phyloP scores from a whole-genome alignment of 2,113 vertebrate genomes.

The Vombatus ursinus region DNA sequence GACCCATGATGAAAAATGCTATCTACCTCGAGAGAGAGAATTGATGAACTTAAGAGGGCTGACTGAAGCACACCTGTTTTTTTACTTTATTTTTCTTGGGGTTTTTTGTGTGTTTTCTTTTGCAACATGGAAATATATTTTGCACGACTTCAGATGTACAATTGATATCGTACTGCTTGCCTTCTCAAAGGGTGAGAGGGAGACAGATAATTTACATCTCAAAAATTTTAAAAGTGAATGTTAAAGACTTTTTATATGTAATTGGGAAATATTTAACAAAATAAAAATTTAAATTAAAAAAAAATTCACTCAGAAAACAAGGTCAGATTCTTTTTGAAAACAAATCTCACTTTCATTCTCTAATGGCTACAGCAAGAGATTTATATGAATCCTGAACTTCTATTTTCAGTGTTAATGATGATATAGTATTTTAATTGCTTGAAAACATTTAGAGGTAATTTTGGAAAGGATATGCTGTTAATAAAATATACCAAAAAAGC shows the following conservation, averaged over 20 bases:
- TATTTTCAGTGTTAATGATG: slow-evolving; percentile 6
- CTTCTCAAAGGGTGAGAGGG: not conserved
- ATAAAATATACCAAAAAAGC: not conserved
- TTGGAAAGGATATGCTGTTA: too few relatives aligned
- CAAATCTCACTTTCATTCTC: not conserved
- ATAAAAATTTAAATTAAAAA: not conserved
- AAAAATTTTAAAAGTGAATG: not conserved
- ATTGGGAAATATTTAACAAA: not conserved
- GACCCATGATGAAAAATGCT: not conserved
- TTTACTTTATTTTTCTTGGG: not conserved
- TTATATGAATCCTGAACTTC: not conserved
- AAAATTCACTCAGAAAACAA: not conserved
- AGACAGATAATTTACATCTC: not conserved
- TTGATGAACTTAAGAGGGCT: not conserved
- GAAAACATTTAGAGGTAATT: not conserved
- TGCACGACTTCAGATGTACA: not conserved
- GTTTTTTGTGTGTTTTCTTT: not conserved
- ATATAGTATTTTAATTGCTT: slow-evolving; percentile 10
- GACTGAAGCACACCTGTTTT: not conserved
- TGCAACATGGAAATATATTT: not conserved
- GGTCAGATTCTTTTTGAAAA: slow-evolving; percentile 5
- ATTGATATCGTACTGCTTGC: not conserved
- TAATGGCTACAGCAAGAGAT: not conserved
- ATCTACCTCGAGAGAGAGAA: not conserved
- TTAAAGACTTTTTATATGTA: not conserved